Base-by-base conservation (phyloP, 2,888 invertebrate species). In the Parnassius glacialis region DNA sequence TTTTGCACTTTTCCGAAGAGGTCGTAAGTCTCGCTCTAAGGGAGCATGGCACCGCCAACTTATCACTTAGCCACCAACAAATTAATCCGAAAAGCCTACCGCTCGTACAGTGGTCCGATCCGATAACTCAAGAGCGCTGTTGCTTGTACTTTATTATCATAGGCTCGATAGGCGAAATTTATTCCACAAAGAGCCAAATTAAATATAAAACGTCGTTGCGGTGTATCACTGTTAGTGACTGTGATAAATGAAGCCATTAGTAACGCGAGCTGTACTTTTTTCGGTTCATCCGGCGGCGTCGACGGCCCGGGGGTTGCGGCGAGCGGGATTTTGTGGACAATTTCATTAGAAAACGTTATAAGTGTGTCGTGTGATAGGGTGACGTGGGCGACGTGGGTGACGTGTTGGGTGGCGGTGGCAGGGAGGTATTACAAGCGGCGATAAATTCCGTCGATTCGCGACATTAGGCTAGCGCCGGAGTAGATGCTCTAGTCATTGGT, bases 181-280 rank as follows among this genome's bases (percentile, higher is more conserved):
- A 90, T 90, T 89, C 90, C 78, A 76, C 79, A 83, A 81, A 84
- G 83, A 82, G 85, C 86, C 86, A 90, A 90, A 91, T 91, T 90
- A 90, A 90, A 90, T 90, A 90, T 90, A 90, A 90, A 90, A 89
- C 86, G 88, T 85, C 87, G 86, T 87, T 85, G 90, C 85, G 88
- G 89, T 90, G 90, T 91, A 91, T 90, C 90, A 90, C 85, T 90
- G 91, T 88, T 89, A 89, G 90, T 87, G 91, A 89, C 90, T 90
- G 87, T 90, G 91, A 91, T 89, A 90, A 90, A 91, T 91, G 90
- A 87, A 88, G 87, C 89, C 90, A 91, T 91, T 90, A 90, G 91
- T 89, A 90, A 90, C 85, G 88, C 86, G 90, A 90, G 90, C 87
- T 85, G 83, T 86, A 88, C 85, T 90, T 91, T 90, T 90, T 90